These are phyloP conservation scores for Euglossa dilemma DNA, from an alignment of 1,140 invertebrate genomes.

Conservation along the genomic window DNA sequence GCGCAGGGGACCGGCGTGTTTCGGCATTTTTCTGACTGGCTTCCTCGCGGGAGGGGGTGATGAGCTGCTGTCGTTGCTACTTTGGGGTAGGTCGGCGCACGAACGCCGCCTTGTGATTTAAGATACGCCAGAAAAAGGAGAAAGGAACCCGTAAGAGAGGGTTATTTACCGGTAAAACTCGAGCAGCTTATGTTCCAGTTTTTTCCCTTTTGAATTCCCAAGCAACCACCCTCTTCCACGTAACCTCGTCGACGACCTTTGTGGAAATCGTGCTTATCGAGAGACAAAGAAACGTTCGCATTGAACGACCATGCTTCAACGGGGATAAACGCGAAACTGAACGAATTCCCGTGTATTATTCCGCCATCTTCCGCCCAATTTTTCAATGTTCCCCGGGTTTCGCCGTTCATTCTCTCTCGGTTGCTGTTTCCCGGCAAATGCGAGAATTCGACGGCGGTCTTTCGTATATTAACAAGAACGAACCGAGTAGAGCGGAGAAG, in stretches of 20 bases:
- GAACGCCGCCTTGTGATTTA: slow-evolving; percentile 45
- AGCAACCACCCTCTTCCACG: too few relatives aligned
- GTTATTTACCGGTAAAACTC: slow-evolving; percentile 46
- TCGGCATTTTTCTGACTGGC: slow-evolving; percentile 62
- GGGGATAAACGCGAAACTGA: not conserved
- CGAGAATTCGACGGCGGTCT: slow-evolving; percentile 18
- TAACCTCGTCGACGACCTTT: not conserved
- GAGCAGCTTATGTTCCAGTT: slow-evolving; percentile 25
- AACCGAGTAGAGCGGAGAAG: slow-evolving; percentile 24
- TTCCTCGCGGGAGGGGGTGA: slow-evolving; percentile 3
- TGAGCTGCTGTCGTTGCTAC: slow-evolving; percentile 49
- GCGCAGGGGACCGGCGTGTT: slow-evolving; percentile 37
- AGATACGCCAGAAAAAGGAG: slow-evolving; percentile 40
- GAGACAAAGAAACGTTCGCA: not conserved
- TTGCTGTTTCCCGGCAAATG: not conserved
- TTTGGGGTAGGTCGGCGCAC: slow-evolving; percentile 55
- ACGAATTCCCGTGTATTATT: not conserved
- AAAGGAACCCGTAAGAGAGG: slow-evolving; percentile 38
- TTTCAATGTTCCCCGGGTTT: too few relatives aligned
- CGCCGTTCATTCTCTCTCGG: not conserved
- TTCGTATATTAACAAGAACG: slow-evolving; percentile 2
- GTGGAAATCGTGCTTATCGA: slow-evolving; percentile 32
- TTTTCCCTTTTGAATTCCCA: slow-evolving; percentile 21
- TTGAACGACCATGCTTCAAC: slow-evolving; percentile 25
- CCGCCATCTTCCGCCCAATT: not conserved